Evolutionary conservation across 2,888 invertebrate species (phyloP).

Genomic region (Eucera pruinosa): DNA sequence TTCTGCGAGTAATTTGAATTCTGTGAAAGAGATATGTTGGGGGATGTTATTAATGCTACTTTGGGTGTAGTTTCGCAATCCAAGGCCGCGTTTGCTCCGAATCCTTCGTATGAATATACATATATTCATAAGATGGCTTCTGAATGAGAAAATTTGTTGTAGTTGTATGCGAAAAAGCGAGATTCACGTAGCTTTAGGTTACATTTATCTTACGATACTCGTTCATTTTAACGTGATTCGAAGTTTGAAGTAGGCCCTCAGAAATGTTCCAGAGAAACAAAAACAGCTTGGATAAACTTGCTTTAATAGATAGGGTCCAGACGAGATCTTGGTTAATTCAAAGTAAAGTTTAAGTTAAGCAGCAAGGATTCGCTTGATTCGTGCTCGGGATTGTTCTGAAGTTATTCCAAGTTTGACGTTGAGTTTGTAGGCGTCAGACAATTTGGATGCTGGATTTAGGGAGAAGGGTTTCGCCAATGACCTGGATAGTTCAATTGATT

Average conservation of each 20-base stretch:
- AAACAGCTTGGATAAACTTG: not conserved
- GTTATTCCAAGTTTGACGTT: not conserved
- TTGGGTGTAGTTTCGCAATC: not conserved
- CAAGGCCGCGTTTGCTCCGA: conserved; percentile 1
- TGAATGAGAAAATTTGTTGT: not conserved
- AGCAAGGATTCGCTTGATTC: not conserved
- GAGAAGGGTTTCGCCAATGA: not conserved
- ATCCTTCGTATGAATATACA: conserved; percentile 20
- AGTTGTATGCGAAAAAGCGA: conserved; percentile 18
- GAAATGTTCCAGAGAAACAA: not conserved
- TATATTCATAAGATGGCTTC: conserved; percentile 18
- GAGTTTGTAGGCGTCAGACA: not conserved
- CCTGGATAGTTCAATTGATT: not conserved
- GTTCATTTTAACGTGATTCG: conserved; percentile 1
- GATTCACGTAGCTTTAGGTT: not conserved
- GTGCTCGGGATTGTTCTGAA: not conserved
- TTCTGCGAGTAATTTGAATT: not conserved
- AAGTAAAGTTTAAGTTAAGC: not conserved
- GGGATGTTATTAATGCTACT: conserved; percentile 21
- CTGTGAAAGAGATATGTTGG: not conserved
- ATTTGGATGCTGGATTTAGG: not conserved
- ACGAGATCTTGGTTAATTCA: not conserved
- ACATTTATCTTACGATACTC: not conserved
- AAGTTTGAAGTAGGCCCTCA: not conserved
- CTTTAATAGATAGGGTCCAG: not conserved